Conservation (phyloP, 2,888 invertebrate species). For the Acrobasis repandana region DNA sequence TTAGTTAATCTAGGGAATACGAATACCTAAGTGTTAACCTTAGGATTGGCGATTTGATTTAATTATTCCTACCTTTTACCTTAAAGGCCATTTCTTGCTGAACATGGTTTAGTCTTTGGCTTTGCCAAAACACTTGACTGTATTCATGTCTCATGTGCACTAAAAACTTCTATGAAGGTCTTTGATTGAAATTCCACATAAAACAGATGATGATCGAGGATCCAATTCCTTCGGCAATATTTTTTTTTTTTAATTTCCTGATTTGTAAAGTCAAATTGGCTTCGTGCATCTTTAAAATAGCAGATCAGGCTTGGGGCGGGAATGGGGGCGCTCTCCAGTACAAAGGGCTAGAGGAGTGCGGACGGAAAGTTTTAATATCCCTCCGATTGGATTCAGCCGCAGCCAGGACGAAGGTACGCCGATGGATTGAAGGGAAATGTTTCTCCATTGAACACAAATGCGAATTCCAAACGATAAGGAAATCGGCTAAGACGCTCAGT, state of each 20-base stretch:
- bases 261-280: constrained; percentile 51
- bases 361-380: constrained; percentile 81
- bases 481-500: constrained; percentile 52
- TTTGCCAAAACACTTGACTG: too few species aligned
- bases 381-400: constrained; percentile 76
- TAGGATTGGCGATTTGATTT: too few species aligned
- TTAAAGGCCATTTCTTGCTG: too few species aligned
- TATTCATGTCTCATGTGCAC: neutral
- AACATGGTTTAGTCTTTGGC: too few species aligned
- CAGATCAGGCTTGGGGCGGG: constrained; percentile 47
- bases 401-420: constrained; percentile 57
- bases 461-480: constrained; percentile 65
- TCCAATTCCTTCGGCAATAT: neutral
- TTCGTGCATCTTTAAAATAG: constrained; percentile 55
- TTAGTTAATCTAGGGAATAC: too few species aligned
- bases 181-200: neutral
- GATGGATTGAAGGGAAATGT: constrained; percentile 59
- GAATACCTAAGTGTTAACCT: too few species aligned
- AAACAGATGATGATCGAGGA: neutral
- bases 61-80: too few species aligned
- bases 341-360: constrained; percentile 63
- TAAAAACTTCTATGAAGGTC: neutral
- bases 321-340: constrained; percentile 51
- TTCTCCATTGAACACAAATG: constrained; percentile 67
- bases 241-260: constrained; percentile 31